Evolutionary conservation across 2,888 invertebrate genomes (phyloP), one percentile per base, ranked within the genome.

Genomic region (Leptopterna dolabrata): DNA sequence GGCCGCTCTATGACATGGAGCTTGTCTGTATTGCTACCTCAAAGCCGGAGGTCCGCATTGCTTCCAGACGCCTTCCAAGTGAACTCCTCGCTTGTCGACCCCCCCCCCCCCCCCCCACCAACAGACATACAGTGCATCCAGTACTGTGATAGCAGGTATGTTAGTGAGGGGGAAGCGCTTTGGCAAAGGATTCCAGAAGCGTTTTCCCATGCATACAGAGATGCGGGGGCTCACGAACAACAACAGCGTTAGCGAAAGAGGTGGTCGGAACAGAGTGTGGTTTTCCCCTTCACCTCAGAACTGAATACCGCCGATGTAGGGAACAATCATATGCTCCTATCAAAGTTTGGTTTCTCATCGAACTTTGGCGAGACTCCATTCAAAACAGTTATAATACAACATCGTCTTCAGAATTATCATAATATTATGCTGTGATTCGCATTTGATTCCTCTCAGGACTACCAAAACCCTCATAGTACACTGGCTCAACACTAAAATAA

Each of bases 1-100:
- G 73, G 36, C 71, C 71, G 36, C 36, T 73, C 73, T 73, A 73
- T 73, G 73, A 73, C 73, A 73, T 41, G 73, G 30, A 73, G 36
- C 73, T 73, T 41, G 73, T 73, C 36, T 73, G 73, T 73, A 73
- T 73, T 73, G 73, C 73, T 73, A 41, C 73, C 63, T 63, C 63
- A 63, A 63, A 19, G 55, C 7, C n/a, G 55, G 55, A n/a, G 63
- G 63, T 63, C 63, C 63, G 63, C 47, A 47, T 47, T 47, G 47
- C 63, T 63, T 63, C 19, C 63, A 63, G 27, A 24, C 63, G 63
- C 63, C 63, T 63, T 9, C n/a, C 51, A n/a, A n/a, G 51, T n/a
- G 51, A 51, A 51, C 16, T n/a, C n/a, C n/a, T 36, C 36, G 36
- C 36, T 7, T n/a, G n/a, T n/a, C n/a, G n/a, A n/a, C n/a, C n/a